Evolutionary conservation across 2,113 vertebrate genomes (phyloP), one percentile per base, ranked within the genome.

Genomic region (Austrofundulus limnaeus): DNA sequence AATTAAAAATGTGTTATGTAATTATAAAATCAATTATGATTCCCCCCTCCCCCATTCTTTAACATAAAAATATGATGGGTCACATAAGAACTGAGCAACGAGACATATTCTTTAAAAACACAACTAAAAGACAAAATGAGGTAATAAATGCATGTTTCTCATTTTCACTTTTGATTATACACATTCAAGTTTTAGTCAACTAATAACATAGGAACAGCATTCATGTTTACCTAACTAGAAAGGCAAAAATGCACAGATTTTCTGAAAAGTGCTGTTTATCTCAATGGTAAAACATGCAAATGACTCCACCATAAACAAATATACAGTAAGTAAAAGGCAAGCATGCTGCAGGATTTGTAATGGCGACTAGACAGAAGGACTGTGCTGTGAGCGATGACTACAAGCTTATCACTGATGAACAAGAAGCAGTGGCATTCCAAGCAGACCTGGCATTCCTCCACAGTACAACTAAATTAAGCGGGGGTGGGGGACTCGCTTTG

Each of bases 361-460:
- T 8, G 14, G 66, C 81, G 81, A 77, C 56, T 64, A 64, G 19
- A 42, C 38, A 52, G 19, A 41, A 48, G 9, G 45, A 77, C n/a
- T 59, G 46, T 24, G 4, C 24, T 23, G 11, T 23, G 15, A 62
- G 64, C 42, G 5, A n/a, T n/a, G n/a, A 53, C 37, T 49, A 24
- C 39, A 52, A 54, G 38, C 56, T 77, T 65, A 66, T 73, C 41
- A 47, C 46, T 55, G 73, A 70, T 53, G 56, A 82, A 80, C 56
- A 68, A 61, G 60, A 61, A 80, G 78, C 57, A 73, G 64, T 10
- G 11, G 54, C 83, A 81, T 82, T 84, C 75, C 79, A 62, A 61
- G 60, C 53, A 55, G 39, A 72, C 43, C 59, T 80, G 76, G 55
- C 80, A 82, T 85, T 85, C 79, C 73, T 85, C 23, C 11, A 52